Evolutionary conservation across 2,113 vertebrate genomes (phyloP).

Genomic region (Oophaga pumilio): DNA sequence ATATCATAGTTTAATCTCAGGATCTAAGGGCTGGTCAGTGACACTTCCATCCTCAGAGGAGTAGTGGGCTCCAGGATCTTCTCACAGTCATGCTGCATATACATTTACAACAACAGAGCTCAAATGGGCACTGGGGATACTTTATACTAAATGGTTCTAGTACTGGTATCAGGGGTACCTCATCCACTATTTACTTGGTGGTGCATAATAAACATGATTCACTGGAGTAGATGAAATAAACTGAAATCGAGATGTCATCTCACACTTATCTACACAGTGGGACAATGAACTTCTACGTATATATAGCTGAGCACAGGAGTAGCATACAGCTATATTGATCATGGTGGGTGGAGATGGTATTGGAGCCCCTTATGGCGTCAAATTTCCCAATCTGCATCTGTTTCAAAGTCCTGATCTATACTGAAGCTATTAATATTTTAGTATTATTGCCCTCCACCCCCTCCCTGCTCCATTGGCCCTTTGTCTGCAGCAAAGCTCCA

Average conservation of each 20-base stretch:
- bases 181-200: background rate
- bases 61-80: background rate
- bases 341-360: background rate
- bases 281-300: conserved; percentile 5
- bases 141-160: conserved; percentile 6
- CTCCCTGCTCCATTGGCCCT: background rate
- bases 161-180: background rate
- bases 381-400: conserved; percentile 42
- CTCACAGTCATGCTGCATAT: background rate
- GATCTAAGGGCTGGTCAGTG: background rate
- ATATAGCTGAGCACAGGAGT: background rate
- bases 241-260: background rate
- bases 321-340: conserved; percentile 35
- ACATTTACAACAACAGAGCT: background rate
- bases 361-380: conserved; percentile 40
- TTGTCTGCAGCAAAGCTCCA: conserved; percentile 1
- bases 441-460: background rate
- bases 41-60: background rate
- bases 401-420: conserved; percentile 19
- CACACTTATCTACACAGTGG: background rate
- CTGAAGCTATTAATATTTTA: conserved; percentile 52
- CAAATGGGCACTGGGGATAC: conserved; percentile 5
- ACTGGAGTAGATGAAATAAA: conserved; percentile 4
- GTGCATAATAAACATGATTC: background rate
- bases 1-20: background rate